A percentile compares a stretch with the other conserved stretches of the same genome.
phyloP scores from a whole-genome alignment of 1,140 invertebrate species.

The Papilio dardanus region DNA sequence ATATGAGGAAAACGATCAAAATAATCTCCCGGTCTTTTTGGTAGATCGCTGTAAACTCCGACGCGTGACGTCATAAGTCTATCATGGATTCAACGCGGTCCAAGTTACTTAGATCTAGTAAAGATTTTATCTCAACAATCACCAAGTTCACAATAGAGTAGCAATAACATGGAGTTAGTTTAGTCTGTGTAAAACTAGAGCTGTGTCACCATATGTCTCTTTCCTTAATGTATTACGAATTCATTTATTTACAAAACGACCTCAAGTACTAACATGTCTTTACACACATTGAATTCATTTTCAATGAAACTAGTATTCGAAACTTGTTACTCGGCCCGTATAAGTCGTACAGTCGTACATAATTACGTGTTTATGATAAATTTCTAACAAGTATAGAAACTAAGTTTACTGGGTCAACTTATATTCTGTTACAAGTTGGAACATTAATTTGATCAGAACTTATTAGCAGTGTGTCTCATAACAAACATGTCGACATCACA shows the following conservation, averaged over 20 bases:
- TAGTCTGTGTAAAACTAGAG: neutral
- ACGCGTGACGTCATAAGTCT: neutral
- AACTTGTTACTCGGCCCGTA: neutral
- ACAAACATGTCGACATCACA: neutral
- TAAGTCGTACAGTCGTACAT: neutral
- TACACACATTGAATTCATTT: neutral
- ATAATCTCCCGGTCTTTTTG: neutral
- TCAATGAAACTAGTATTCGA: neutral
- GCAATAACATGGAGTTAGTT: neutral
- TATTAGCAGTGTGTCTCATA: neutral
- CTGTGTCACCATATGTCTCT: constrained; percentile 6
- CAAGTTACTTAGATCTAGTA: neutral
- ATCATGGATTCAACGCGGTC: neutral
- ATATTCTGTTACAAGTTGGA: constrained; percentile 4
- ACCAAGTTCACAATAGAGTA: neutral
- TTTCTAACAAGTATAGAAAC: neutral
- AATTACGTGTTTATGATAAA: neutral
- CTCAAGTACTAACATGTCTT: neutral
- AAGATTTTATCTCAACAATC: constrained; percentile 9
- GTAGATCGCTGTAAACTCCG: neutral
- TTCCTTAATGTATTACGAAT: constrained; percentile 7
- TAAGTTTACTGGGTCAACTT: neutral
- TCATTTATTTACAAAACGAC: constrained; percentile 24
- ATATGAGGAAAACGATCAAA: neutral
- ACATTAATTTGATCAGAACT: neutral